Evolutionary conservation across 1,140 invertebrate species (phyloP).

Genomic region (Argopecten irradians): DNA sequence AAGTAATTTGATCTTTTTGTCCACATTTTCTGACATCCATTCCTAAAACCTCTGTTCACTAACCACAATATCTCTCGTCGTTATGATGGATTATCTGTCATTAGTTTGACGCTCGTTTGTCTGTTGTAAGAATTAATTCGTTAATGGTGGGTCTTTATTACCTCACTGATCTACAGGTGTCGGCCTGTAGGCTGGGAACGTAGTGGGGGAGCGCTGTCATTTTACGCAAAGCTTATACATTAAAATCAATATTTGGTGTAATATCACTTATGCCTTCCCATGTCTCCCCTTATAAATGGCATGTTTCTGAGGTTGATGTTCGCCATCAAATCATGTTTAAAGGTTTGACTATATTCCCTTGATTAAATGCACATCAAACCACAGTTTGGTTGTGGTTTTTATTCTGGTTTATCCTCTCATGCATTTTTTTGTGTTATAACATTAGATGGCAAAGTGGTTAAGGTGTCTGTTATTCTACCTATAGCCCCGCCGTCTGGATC

Average conservation of each 20-base stretch:
- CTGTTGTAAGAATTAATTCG: neutral
- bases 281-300: neutral
- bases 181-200: neutral
- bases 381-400: neutral
- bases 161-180: neutral
- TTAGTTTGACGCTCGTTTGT: neutral
- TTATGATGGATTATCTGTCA: neutral
- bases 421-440: no score
- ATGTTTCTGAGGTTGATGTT: neutral
- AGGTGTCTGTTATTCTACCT: no score
- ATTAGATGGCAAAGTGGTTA: no score
- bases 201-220: neutral
- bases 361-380: neutral
- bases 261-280: neutral
- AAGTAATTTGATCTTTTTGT: no score
- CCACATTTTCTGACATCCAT: no score
- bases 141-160: neutral
- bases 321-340: neutral
- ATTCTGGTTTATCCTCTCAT: no score
- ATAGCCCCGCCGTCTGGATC: no score
- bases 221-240: neutral
- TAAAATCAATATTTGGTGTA: constrained; percentile 1
- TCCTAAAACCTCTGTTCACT: no score
- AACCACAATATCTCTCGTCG: no score
- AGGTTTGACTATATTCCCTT: no score